Percentiles rank a stretch among this genome's conserved stretches.
Evolutionary conservation across 2,888 invertebrate species (phyloP).

Genomic region (Synanthedon tipuliformis): DNA sequence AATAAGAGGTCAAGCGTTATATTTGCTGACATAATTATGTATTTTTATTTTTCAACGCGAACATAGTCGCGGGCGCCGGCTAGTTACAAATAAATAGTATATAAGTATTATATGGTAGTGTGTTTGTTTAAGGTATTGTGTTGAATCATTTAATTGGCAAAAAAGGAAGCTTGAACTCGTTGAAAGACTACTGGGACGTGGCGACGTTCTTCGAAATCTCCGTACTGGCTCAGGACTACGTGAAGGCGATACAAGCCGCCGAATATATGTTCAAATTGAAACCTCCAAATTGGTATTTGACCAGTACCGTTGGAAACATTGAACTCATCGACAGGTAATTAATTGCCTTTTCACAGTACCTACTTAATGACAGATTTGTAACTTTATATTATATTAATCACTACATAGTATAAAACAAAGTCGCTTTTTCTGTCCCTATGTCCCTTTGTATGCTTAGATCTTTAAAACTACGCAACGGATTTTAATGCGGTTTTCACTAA

Average conservation of each 20-base stretch:
- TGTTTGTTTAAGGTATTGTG: slow-evolving; percentile 78
- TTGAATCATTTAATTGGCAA: slow-evolving; percentile 97
- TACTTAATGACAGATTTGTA: too few relatives aligned
- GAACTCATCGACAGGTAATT: slow-evolving; percentile 86
- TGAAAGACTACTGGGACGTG: slow-evolving; percentile 99
- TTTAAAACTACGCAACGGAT: too few relatives aligned
- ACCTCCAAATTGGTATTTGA: slow-evolving; percentile 94
- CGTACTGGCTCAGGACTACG: slow-evolving; percentile 95
- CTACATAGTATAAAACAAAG: too few relatives aligned
- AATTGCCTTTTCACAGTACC: neutral
- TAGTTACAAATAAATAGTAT: too few relatives aligned
- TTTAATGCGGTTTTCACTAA: too few relatives aligned
- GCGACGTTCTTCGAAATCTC: slow-evolving; percentile 99
- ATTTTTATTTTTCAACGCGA: too few relatives aligned
- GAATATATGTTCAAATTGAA: slow-evolving; percentile 93
- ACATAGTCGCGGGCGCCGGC: too few relatives aligned
- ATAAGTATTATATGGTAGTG: neutral
- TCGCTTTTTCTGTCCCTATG: too few relatives aligned
- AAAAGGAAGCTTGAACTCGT: slow-evolving; percentile 92
- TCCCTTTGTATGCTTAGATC: too few relatives aligned
- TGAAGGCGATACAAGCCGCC: slow-evolving; percentile 96
- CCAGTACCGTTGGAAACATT: slow-evolving; percentile 97
- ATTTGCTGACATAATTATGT: too few relatives aligned
- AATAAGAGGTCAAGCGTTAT: too few relatives aligned
- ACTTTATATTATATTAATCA: too few relatives aligned